phyloP scores from a whole-genome alignment of 1,140 invertebrate species.

The Drosophila subpulchrella region DNA sequence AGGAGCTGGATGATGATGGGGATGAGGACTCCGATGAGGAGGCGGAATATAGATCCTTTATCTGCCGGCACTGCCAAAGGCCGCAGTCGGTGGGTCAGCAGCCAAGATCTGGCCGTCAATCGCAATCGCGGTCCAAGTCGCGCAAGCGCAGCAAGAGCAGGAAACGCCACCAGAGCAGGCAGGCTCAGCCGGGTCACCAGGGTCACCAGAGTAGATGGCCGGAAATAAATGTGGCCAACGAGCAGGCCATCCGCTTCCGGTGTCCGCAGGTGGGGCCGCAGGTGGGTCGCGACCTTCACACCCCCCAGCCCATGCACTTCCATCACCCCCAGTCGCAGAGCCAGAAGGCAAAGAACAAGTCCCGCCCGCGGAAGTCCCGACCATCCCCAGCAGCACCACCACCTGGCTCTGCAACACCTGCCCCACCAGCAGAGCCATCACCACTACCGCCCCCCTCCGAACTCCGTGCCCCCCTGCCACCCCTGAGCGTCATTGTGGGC shows the following conservation, averaged over 20 bases:
- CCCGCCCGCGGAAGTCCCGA: constrained; percentile 6
- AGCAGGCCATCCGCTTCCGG: constrained; percentile 79
- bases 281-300: constrained; percentile 69
- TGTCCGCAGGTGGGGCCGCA: constrained; percentile 82
- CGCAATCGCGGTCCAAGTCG: constrained; percentile 13
- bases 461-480: constrained; percentile 12
- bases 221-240: constrained; percentile 69
- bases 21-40: constrained; percentile 1
- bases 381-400: not conserved
- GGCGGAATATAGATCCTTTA: constrained; percentile 21
- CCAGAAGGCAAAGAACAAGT: constrained; percentile 11
- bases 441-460: constrained; percentile 6
- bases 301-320: constrained; percentile 75
- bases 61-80: constrained; percentile 73
- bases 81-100: constrained; percentile 58
- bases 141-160: constrained; percentile 63
- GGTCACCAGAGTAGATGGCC: constrained; percentile 43
- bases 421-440: constrained; percentile 9
- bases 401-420: constrained; percentile 7
- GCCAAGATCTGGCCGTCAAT: constrained; percentile 32
- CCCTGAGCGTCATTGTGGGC: constrained; percentile 25
- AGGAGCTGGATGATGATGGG: not conserved
- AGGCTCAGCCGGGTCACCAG: not conserved
- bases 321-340: constrained; percentile 73
- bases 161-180: constrained; percentile 33